Percentiles rank a stretch among this genome's conserved stretches.
Conservation (phyloP, 2,113 vertebrate genomes). For the Sialia sialis region DNA sequence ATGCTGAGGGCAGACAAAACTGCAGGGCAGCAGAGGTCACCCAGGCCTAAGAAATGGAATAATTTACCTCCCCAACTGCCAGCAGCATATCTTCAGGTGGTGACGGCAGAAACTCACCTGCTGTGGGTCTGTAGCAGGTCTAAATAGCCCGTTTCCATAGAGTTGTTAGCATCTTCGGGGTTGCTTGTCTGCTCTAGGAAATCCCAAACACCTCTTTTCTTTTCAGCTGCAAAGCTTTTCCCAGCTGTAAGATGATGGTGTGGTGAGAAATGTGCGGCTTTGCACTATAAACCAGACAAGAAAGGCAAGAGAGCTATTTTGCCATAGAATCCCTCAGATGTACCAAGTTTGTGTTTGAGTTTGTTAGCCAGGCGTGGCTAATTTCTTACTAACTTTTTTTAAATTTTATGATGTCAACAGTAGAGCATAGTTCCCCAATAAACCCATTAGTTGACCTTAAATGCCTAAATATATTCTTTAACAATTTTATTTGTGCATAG, state of each 20-base stretch:
- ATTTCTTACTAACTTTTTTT: neutral
- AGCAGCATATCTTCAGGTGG: neutral
- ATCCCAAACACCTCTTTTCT: neutral
- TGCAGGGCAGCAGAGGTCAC: neutral
- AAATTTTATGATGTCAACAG: neutral
- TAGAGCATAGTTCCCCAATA: neutral
- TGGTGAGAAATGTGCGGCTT: neutral
- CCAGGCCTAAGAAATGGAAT: neutral
- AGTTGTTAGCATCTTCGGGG: neutral
- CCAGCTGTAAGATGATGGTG: accelerated
- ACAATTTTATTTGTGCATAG: neutral
- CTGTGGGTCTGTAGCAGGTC: neutral
- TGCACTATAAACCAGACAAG: neutral
- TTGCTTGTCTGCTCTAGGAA: neutral
- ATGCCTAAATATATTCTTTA: neutral
- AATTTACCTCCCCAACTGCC: neutral
- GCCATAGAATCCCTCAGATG: neutral
- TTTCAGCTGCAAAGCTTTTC: neutral
- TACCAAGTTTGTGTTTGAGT: neutral
- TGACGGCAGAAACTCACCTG: neutral
- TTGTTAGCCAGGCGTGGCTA: neutral
- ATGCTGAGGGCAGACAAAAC: neutral
- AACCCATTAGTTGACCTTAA: neutral
- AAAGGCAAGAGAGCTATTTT: neutral
- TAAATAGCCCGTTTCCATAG: neutral